Evolutionary conservation across 2,888 invertebrate species (phyloP).

Genomic region (Tipula helvola): DNA sequence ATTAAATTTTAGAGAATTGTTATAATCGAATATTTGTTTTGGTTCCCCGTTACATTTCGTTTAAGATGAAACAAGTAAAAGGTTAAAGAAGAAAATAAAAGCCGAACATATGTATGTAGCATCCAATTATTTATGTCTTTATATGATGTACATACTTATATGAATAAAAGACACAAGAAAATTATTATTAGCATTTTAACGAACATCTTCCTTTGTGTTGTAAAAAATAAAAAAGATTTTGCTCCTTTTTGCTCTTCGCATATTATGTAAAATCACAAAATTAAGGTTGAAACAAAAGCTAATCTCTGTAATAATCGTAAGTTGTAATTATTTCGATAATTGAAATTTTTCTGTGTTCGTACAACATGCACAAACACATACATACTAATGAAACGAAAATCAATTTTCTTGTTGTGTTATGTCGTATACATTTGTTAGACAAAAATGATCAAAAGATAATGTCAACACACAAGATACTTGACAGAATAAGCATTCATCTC

Average conservation of each 20-base stretch:
- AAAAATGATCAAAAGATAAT: background rate
- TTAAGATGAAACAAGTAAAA: too few relatives aligned
- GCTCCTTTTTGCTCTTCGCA: background rate
- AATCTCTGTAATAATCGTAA: background rate
- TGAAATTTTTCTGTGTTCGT: background rate
- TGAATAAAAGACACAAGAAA: background rate
- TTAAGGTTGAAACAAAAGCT: background rate
- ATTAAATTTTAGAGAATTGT: background rate
- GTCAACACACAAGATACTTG: background rate
- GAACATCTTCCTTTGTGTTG: background rate
- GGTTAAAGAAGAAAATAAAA: too few relatives aligned
- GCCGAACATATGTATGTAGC: background rate
- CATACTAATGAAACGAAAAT: background rate
- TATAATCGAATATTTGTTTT: background rate
- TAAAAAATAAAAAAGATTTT: background rate
- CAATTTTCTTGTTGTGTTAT: background rate
- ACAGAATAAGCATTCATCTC: background rate
- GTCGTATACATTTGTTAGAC: background rate
- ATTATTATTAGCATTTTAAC: background rate
- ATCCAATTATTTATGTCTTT: background rate
- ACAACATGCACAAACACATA: background rate
- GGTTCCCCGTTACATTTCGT: background rate
- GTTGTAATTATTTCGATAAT: background rate
- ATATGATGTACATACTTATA: too few relatives aligned
- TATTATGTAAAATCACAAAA: background rate